Evolutionary conservation across 2,888 invertebrate species (phyloP), one percentile per base, ranked within the genome.

Genomic region (Ernsta delagoae): DNA sequence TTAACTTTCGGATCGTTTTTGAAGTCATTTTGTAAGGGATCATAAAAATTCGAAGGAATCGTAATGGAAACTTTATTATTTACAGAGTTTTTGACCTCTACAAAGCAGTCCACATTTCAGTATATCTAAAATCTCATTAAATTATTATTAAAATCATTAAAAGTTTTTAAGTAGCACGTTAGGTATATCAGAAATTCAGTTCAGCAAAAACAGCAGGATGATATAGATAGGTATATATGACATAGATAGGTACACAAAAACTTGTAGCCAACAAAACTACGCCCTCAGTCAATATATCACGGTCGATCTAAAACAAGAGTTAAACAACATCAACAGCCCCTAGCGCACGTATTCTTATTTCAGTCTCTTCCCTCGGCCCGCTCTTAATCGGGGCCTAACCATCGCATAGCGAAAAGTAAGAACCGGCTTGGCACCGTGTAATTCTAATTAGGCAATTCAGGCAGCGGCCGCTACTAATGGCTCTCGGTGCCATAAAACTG

Each of bases 381-480:
- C 54, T 50, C 16, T 50, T 68, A 68, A 68, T 68, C 68, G n/a
- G 57, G 68, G 12, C 56, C 68, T 68, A 68, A 68, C 68, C 68
- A 68, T 68, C 68, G 68, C 68, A 75, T 76, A 76, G 78, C 75
- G 70, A 75, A 76, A 74, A 73, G 72, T 78, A 81, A 81, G 78
- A 83, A 86, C 87, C 84, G 81, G 88, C 85, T 82, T 74, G 73
- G 75, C 75, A 73, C 79, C 85, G 80, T 86, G 89, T 89, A 88
- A 87, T 89, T 91, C 90, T 92, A 92, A 92, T 92, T 92, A 92
- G 92, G 90, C 90, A 90, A 90, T 89, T 85, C 87, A 84, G 84
- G 84, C 84, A 83, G 79, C 81, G 80, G 84, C 78, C 81, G 79
- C 79, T 82, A 83, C 89, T 92, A 92, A 92, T 92, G 91, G 88